phyloP scores from a whole-genome alignment of 2,888 invertebrate genomes.

The Ferdinandea cuprea region DNA sequence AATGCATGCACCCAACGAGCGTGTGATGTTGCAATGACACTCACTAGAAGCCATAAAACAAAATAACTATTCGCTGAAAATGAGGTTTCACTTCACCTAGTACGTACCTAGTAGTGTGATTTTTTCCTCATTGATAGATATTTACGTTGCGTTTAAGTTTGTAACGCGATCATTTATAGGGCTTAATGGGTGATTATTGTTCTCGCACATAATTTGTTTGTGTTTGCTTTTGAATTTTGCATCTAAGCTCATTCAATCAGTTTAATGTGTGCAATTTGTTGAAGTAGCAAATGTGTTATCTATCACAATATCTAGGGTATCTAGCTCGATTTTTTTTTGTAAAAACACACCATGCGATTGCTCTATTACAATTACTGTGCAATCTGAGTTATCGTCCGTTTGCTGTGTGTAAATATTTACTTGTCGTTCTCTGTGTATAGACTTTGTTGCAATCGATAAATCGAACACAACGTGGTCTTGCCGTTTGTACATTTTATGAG shows the following conservation, averaged over 20 bases:
- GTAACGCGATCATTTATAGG: slow-evolving; percentile 54
- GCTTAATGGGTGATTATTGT: slow-evolving; percentile 59
- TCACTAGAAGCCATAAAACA: slow-evolving; percentile 42
- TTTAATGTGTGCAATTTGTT: slow-evolving; percentile 33
- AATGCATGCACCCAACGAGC: slow-evolving; percentile 36
- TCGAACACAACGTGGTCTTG: slow-evolving; percentile 20
- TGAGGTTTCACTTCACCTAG: slow-evolving; percentile 12
- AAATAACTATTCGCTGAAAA: slow-evolving; percentile 15
- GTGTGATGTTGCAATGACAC: slow-evolving; percentile 52
- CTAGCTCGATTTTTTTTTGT: not conserved
- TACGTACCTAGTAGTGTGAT: not conserved
- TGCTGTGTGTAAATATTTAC: slow-evolving; percentile 41
- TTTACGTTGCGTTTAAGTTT: slow-evolving; percentile 39
- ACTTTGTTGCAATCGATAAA: slow-evolving; percentile 53
- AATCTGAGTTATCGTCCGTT: slow-evolving; percentile 12
- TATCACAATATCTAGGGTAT: slow-evolving; percentile 43
- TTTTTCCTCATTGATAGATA: not conserved
- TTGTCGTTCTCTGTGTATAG: not conserved
- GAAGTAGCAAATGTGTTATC: slow-evolving; percentile 24
- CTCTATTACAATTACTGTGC: slow-evolving; percentile 2
- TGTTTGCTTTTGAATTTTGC: not conserved
- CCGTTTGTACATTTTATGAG: not conserved
- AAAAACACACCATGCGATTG: not conserved
- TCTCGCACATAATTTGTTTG: slow-evolving; percentile 19
- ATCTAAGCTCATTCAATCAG: not conserved